phyloP scores from a whole-genome alignment of 35 echinoderm and acorn worm genomes.

The Apostichopus parvimensis region DNA sequence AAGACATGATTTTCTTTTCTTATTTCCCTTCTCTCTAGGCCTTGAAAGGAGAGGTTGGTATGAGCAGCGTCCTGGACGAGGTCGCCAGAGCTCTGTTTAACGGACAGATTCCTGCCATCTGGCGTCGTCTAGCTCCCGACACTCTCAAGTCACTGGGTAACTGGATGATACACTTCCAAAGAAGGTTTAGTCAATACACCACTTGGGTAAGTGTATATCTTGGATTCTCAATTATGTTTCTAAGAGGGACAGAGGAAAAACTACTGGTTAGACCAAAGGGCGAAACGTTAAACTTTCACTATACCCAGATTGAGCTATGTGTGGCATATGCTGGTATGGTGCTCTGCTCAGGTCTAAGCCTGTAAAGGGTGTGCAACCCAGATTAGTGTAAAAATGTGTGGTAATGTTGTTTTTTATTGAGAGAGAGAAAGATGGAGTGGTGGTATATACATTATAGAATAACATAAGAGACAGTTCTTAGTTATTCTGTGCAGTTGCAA shows the following conservation, averaged over 20 bases:
- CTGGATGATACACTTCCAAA: slow-evolving; percentile 97
- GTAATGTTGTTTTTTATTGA: too few relatives aligned
- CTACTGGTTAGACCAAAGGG: too few relatives aligned
- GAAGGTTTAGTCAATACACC: slow-evolving; percentile 80
- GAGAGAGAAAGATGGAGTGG: too few relatives aligned
- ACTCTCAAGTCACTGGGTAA: slow-evolving; percentile 95
- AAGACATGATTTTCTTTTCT: not conserved
- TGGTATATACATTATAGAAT: too few relatives aligned
- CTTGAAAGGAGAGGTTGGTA: slow-evolving; percentile 97
- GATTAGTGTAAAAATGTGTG: too few relatives aligned
- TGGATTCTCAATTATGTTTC: not conserved
- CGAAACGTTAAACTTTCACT: too few relatives aligned
- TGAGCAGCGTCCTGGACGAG: slow-evolving; percentile 90
- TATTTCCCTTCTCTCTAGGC: slow-evolving; percentile 50
- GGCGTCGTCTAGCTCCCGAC: slow-evolving; percentile 85
- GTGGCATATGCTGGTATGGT: not conserved
- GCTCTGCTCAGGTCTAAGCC: too few relatives aligned
- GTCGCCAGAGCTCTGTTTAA: slow-evolving; percentile 93
- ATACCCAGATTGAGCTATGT: not conserved
- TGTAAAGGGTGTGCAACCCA: too few relatives aligned
- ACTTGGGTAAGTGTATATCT: slow-evolving; percentile 73
- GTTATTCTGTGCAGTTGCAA: too few relatives aligned
- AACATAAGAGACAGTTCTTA: too few relatives aligned
- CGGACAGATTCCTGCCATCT: slow-evolving; percentile 88
- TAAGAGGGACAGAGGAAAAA: too few relatives aligned